These are phyloP conservation scores for Notodonta dromedarius DNA, from an alignment of 2,888 invertebrate species.

Conservation along the genomic window DNA sequence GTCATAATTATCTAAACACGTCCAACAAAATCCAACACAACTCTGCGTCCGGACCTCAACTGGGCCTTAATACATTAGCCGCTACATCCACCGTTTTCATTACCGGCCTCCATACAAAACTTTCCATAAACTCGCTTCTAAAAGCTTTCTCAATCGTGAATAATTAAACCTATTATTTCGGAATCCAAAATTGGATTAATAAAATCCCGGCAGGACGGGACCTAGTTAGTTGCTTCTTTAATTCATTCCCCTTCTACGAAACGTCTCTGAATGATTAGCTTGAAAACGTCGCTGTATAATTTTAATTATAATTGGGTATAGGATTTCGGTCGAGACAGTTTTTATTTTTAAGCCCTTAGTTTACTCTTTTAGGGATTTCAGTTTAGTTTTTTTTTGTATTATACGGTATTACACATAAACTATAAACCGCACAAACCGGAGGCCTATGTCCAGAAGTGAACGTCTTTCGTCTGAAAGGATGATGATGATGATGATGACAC, in stretches of 20 bases:
- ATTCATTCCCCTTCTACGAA: slow-evolving; percentile 36
- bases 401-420: neutral
- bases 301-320: slow-evolving; percentile 16
- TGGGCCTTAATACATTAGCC: slow-evolving; percentile 47
- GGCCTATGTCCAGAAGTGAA: too few species aligned
- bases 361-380: neutral
- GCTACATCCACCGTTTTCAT: slow-evolving; percentile 56
- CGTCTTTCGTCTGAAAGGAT: too few species aligned
- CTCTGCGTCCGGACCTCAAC: slow-evolving; percentile 30
- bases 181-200: slow-evolving; percentile 69
- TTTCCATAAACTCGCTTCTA: slow-evolving; percentile 60
- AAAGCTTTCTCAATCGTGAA: slow-evolving; percentile 74
- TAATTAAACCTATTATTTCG: slow-evolving; percentile 73
- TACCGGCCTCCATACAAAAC: slow-evolving; percentile 61
- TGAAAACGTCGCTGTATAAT: slow-evolving; percentile 22
- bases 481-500: neutral
- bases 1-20: slow-evolving; percentile 47
- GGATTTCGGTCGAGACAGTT: slow-evolving; percentile 9
- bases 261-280: slow-evolving; percentile 31
- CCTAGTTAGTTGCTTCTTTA: slow-evolving; percentile 46
- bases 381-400: neutral
- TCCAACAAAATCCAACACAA: slow-evolving; percentile 41
- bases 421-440: too few species aligned
- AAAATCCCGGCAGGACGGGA: slow-evolving; percentile 53
- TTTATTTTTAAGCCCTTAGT: neutral